Base-by-base conservation (phyloP, 2,797 vertebrate species). In the Pogoniulus pusillus region DNA sequence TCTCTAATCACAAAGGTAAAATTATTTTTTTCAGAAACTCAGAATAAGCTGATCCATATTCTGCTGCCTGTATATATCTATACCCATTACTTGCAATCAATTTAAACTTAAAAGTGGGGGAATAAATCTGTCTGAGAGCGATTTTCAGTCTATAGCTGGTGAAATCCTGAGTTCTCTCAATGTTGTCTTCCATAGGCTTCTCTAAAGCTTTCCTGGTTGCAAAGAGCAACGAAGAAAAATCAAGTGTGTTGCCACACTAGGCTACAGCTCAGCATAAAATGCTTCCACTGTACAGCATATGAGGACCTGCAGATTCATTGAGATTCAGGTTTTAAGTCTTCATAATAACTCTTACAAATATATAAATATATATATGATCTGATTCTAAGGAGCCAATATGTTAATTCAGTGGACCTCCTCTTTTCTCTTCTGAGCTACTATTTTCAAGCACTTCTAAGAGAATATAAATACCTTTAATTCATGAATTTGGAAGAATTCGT, bases 111-210 rank as follows among this genome's bases (percentile, higher is more conserved):
- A 91, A 91, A 64, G 75, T 32, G 9, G 17, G 73, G 35, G 82
- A 85, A 94, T 70, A 90, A 94, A 95, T 89, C 73, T 66, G n/a
- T 49, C 76, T 45, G 17, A 32, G 70, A 66, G 43, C 58, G 60
- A 89, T 75, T 91, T 84, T 62, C 64, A 35, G 22, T 72, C 72
- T 47, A 17, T 8, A 55, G 59, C 5, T 3, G 2, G 35, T 53
- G 51, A 92, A 78, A 84, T 57, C 39, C 20, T 24, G 34, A 43
- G 8, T 65, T 72, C 45, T 60, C 29, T 13, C 32, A 57, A 47
- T 60, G 7, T 68, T 60, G 7, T 68, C 32, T 57, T 69, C 16
- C 49, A 82, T 81, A 49, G 34, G 7, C 35, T 9, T 39, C 18
- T 51, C 5, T 78, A 39, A 83, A 63, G 11, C 4, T 55, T 57